These are phyloP conservation scores for Folsomia manolachei DNA, from an alignment of 2,888 invertebrate genomes.

Conservation along the genomic window DNA sequence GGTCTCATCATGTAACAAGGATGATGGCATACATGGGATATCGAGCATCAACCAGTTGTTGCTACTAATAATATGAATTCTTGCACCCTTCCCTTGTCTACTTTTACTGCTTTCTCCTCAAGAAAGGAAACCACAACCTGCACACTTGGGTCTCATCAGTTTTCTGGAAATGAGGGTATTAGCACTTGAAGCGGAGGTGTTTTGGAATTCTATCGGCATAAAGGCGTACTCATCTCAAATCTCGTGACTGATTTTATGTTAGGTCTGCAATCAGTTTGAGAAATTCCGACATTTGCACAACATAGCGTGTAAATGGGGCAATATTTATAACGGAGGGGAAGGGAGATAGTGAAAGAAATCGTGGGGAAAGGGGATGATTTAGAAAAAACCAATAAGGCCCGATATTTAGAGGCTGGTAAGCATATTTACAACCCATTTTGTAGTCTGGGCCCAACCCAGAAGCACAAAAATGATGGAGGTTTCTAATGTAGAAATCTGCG, in stretches of 20 bases:
- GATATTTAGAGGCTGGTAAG: conserved; percentile 5
- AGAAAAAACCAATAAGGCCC: neutral
- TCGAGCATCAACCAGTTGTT: no score
- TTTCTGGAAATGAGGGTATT: conserved; percentile 4
- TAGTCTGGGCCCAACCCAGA: conserved; percentile 35
- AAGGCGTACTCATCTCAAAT: neutral
- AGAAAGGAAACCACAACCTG: neutral
- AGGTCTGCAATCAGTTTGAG: conserved; percentile 9
- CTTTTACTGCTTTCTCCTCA: no score
- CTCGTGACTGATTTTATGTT: conserved; percentile 13
- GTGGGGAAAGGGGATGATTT: neutral
- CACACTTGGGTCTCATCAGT: neutral
- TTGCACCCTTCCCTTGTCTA: no score
- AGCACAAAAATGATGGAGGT: conserved; percentile 45
- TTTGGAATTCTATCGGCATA: neutral
- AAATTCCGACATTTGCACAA: neutral
- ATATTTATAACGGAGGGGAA: neutral
- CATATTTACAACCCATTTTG: conserved; percentile 51
- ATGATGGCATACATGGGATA: no score
- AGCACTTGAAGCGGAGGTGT: neutral
- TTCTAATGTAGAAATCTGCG: conserved; percentile 47
- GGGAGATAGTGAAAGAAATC: neutral
- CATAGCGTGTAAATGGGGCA: conserved; percentile 4
- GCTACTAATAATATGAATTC: conserved; percentile 7
- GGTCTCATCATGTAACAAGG: no score